Evolutionary conservation across 1,140 invertebrate genomes (phyloP).

Genomic region (Asbolus verrucosus): DNA sequence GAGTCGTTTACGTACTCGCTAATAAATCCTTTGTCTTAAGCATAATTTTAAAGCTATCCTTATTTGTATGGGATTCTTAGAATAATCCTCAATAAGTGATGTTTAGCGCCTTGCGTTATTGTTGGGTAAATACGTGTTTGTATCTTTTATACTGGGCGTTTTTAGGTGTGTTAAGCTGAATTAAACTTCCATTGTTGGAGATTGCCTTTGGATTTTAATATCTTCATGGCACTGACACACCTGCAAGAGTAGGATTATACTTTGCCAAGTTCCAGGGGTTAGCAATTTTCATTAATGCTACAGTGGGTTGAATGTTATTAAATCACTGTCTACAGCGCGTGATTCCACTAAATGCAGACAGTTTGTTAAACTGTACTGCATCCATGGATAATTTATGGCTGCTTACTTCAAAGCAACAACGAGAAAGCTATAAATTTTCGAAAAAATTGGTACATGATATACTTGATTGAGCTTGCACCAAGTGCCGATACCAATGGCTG

Average conservation of each 20-base stretch:
- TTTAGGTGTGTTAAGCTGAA: slow-evolving; percentile 41
- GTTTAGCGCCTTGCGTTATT: slow-evolving; percentile 36
- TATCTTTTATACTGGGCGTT: slow-evolving; percentile 38
- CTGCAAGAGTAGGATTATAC: not conserved
- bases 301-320: too few species aligned
- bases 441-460: not conserved
- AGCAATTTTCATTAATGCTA: too few species aligned
- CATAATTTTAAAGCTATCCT: slow-evolving; percentile 37
- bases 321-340: too few species aligned
- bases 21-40: slow-evolving; percentile 40
- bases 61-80: slow-evolving; percentile 36
- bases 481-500: not conserved
- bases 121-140: slow-evolving; percentile 35
- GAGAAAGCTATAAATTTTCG: slow-evolving; percentile 1
- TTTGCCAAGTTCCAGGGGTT: not conserved
- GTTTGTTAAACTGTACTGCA: too few species aligned
- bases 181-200: slow-evolving; percentile 40
- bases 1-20: slow-evolving; percentile 26
- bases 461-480: not conserved
- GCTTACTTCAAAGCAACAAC: not conserved
- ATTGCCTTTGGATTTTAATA: slow-evolving; percentile 20
- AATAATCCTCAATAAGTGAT: slow-evolving; percentile 32
- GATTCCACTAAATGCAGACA: too few species aligned
- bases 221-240: slow-evolving; percentile 24
- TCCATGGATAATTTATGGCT: not conserved